Base-by-base conservation (phyloP, 92 coral and sea anemone genomes). In the Galaxea fascicularis region DNA sequence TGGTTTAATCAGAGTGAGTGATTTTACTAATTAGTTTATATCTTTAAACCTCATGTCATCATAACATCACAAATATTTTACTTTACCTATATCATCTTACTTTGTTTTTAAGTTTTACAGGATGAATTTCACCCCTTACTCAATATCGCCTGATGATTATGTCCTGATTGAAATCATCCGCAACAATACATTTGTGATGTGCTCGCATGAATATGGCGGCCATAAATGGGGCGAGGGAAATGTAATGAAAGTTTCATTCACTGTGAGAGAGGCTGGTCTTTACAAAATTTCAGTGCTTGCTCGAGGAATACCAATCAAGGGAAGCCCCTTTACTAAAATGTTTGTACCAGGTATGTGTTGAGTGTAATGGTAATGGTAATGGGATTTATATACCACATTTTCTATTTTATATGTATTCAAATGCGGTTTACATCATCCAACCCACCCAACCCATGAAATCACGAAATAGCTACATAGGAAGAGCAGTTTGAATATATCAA, bases 191-290 rank as follows among this genome's bases (percentile, higher is more conserved):
- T 28, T 87, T 26, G 65, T 94, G 25, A 86, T 82, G n/a, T 78
- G 77, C 17, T 89, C 95, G 0, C 67, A 71, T 62, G 98, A 94
- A 65, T 86, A 77, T 78, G 95, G 98, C 20, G 88, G 95, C n/a
- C 57, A 79, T 6, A 78, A 65, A 10, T 77, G 84, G 89, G 67
- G 69, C 20, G 75, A 84, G 13, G 75, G 70, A 24, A 92, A 94
- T 70, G 58, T 65, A 17, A 74, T 94, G 78, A 92, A 90, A 82
- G 92, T 97, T 35, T 90, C 94, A 4, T 97, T 97, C 75, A 93
- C 98, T 66, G 98, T 93, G 0, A 91, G 95, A 73, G 78, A 93
- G 53, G 95, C 98, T 35, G 99, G 99, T 53, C 72, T 68, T n/a
- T 97, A 97, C 58, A 82, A 67, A 22, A 92, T 97, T 62, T 88